Evolutionary conservation across 2,113 vertebrate genomes (phyloP).

Genomic region (Zosterops hypoxanthus): DNA sequence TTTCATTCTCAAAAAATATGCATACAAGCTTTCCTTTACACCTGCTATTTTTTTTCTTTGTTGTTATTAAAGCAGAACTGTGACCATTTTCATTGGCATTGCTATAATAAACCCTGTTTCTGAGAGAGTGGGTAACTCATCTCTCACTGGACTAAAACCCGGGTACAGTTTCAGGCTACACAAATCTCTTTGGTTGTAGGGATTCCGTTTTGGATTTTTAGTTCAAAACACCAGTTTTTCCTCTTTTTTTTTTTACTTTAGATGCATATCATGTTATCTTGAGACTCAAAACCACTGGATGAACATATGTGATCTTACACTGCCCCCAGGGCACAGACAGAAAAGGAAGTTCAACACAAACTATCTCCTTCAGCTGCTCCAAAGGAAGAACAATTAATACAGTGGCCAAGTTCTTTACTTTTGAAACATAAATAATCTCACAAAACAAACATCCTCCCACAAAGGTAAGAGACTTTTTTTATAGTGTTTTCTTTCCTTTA

Average conservation of each 20-base stretch:
- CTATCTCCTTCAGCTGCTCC: neutral
- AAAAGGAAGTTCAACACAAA: neutral
- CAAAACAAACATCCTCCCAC: neutral
- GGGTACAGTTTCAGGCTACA: neutral
- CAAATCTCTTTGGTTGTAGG: neutral
- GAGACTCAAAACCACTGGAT: neutral
- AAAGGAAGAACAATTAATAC: neutral
- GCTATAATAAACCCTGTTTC: neutral
- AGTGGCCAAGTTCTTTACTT: neutral
- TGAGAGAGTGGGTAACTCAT: neutral
- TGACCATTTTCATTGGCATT: neutral
- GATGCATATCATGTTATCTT: neutral
- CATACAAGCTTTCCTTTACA: neutral
- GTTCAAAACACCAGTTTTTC: neutral
- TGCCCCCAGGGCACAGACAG: neutral
- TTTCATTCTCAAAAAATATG: neutral
- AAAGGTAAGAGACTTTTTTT: neutral
- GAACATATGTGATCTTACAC: neutral
- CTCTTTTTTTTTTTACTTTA: neutral
- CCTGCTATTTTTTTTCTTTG: neutral
- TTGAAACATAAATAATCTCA: neutral
- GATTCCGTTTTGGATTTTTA: neutral
- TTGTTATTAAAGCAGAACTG: neutral
- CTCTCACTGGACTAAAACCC: neutral
- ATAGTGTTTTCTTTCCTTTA: neutral